Base-by-base conservation (phyloP, 2,113 vertebrate genomes). In the Gymnocephalus cernua region DNA sequence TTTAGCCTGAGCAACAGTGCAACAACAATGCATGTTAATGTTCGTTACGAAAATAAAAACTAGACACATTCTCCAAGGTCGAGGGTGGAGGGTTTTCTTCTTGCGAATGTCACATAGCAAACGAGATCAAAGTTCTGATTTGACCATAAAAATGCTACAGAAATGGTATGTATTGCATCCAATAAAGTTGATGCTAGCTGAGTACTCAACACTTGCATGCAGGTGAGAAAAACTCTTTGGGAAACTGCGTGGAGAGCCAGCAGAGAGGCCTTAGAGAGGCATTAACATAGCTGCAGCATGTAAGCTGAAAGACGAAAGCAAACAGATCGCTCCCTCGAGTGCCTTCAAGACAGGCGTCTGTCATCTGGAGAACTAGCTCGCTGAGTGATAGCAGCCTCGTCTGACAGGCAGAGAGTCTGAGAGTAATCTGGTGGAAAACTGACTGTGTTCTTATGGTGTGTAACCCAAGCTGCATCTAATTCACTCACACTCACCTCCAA, bases 201-300 rank as follows among this genome's bases (percentile, higher is more conserved):
- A 41, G 11, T n/a, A 45, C n/a, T 32, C 29, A 7, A 16, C 23
- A 64, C 18, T n/a, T 69, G 18, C 15, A 32, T 58, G 57, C 53
- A 54, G 51, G 45, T 64, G 32, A 68, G 23, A 44, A 35, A 23
- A 15, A 68, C 14, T 25, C 57, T 63, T 32, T 25, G 47, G 27
- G 18, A 29, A 44, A 54, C 41, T 69, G 58, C 64, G 64, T 15
- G 12, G n/a, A 25, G 48, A 67, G 41, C 27, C 41, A 29, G 59
- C 18, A 54, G 44, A 59, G 70, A 69, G n/a, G 47, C 66, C 21
- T 54, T 18, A 56, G 27, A 78, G 64, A 79, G 73, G 53, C 77
- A 88, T 92, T 90, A 92, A 88, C 90, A 91, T 86, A 88, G 76
- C 73, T 80, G 51, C 67, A 77, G 32, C 81, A 79, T 89, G 85